A percentile compares a stretch with the other conserved stretches of the same genome.
These are phyloP conservation scores for Crepidodera aurea DNA, from an alignment of 2,888 invertebrate genomes.

Conservation along the genomic window DNA sequence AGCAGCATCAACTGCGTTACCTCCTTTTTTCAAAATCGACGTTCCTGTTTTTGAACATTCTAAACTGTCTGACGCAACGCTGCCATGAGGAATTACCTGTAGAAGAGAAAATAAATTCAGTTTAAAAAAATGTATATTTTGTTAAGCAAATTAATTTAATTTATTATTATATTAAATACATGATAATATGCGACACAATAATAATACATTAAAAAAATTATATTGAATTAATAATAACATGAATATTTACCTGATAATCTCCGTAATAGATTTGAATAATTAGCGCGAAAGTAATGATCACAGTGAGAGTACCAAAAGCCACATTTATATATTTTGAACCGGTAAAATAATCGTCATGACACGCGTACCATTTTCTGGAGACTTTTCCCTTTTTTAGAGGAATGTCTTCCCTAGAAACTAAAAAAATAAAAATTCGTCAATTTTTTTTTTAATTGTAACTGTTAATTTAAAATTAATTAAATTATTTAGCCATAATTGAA, in stretches of 20 bases:
- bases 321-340: conserved; percentile 73
- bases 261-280: conserved; percentile 77
- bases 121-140: too few relatives aligned
- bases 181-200: too few relatives aligned
- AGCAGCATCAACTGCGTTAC: conserved; percentile 82
- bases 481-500: too few relatives aligned
- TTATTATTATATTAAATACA: too few relatives aligned
- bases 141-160: too few relatives aligned
- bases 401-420: conserved; percentile 64
- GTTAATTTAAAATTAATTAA: too few relatives aligned
- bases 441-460: too few relatives aligned
- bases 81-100: conserved; percentile 80
- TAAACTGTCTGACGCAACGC: conserved; percentile 74
- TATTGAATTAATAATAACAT: too few relatives aligned
- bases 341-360: conserved; percentile 58
- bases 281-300: conserved; percentile 75
- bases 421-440: conserved; percentile 5
- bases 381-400: conserved; percentile 63
- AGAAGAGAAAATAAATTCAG: not conserved
- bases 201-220: not conserved
- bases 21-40: conserved; percentile 71
- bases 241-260: conserved; percentile 72
- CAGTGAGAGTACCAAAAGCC: conserved; percentile 72
- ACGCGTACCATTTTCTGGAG: conserved; percentile 51
- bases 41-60: conserved; percentile 78